phyloP scores from a whole-genome alignment of 2,113 vertebrate species.

The Euleptes europaea region DNA sequence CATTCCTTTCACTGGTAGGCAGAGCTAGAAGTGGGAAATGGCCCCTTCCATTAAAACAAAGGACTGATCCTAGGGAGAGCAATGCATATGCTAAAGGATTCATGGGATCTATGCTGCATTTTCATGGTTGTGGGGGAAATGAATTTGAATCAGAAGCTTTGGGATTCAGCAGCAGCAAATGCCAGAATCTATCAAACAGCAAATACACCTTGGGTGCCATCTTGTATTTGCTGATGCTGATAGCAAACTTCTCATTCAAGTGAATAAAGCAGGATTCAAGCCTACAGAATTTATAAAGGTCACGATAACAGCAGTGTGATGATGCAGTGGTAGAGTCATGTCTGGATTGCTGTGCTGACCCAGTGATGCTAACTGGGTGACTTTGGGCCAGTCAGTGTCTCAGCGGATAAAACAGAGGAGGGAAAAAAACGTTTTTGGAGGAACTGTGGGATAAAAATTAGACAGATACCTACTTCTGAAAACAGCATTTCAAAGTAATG shows the following conservation, averaged over 20 bases:
- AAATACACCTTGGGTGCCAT: background rate
- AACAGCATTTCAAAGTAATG: background rate
- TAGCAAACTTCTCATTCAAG: background rate
- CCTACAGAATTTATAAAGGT: too few species aligned
- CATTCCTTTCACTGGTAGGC: slow-evolving; percentile 52
- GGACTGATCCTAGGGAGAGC: too few species aligned
- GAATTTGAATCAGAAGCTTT: background rate
- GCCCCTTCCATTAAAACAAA: slow-evolving; percentile 18
- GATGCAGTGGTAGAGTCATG: too few species aligned
- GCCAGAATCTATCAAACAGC: background rate
- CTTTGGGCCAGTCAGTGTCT: too few species aligned
- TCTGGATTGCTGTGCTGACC: too few species aligned
- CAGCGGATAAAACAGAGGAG: too few species aligned
- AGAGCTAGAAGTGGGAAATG: slow-evolving; percentile 33
- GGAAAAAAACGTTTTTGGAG: too few species aligned
- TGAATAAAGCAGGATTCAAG: background rate
- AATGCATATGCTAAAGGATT: background rate
- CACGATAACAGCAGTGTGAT: too few species aligned
- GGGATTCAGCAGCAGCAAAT: background rate
- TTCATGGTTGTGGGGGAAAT: background rate
- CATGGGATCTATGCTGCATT: background rate
- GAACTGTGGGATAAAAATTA: too few species aligned
- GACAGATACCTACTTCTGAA: background rate
- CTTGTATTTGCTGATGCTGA: background rate
- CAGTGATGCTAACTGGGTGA: background rate